Percentiles rank a stretch among this genome's conserved stretches.
phyloP scores from a whole-genome alignment of 2,113 vertebrate species.

The Lutjanus erythropterus region DNA sequence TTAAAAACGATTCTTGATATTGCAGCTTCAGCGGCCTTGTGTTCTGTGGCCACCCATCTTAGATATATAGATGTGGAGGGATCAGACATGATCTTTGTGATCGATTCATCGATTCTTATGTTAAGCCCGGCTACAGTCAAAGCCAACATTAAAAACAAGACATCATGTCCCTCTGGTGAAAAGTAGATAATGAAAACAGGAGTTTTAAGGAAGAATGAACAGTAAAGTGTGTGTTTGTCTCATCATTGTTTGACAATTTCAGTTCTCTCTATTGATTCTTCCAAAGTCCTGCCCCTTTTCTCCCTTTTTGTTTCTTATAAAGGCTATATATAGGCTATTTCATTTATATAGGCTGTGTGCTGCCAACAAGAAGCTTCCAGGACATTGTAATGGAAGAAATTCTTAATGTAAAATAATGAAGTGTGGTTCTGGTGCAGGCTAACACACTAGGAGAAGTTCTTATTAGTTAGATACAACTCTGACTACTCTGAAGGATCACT shows the following conservation, averaged over 20 bases:
- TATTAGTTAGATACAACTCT: no score
- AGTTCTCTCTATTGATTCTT: background rate
- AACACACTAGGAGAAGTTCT: no score
- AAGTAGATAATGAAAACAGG: background rate
- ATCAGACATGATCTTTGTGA: conserved; percentile 30
- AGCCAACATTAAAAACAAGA: background rate
- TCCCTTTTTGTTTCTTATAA: no score
- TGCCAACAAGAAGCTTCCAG: no score
- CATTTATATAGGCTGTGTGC: no score
- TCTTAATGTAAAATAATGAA: no score
- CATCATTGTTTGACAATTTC: background rate
- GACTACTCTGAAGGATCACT: no score
- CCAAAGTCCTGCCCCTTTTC: no score
- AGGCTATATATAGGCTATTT: no score
- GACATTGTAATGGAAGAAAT: no score
- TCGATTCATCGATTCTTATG: conserved; percentile 18
- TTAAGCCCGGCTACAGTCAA: background rate
- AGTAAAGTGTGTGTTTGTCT: background rate
- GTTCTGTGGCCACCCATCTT: background rate
- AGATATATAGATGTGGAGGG: background rate
- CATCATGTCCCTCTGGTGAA: background rate
- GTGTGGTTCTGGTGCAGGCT: no score
- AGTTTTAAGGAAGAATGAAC: background rate
- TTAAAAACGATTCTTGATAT: background rate
- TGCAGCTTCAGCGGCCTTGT: background rate